phyloP scores from a whole-genome alignment of 2,888 invertebrate genomes.

The Hipparchia sbordonii region DNA sequence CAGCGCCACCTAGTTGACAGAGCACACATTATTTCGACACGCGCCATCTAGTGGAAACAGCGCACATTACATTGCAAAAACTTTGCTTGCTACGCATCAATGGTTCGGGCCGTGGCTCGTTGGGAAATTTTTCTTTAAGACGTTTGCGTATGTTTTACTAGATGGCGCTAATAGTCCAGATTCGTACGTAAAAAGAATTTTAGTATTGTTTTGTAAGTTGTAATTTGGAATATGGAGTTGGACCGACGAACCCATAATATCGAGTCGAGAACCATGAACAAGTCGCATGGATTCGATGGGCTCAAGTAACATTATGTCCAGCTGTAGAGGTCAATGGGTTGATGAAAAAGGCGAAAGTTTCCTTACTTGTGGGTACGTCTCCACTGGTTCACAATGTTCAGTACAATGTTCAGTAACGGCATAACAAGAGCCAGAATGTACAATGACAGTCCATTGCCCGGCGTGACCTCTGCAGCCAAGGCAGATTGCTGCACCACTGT shows the following conservation, averaged over 20 bases:
- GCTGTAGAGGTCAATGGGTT: too few species aligned
- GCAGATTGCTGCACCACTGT: conserved; percentile 47
- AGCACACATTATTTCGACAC: background rate
- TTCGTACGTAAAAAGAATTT: background rate
- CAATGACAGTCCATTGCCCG: conserved; percentile 49
- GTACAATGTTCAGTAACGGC: conserved; percentile 53
- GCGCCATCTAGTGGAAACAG: background rate
- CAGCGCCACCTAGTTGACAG: background rate
- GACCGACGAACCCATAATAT: too few species aligned
- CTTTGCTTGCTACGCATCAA: background rate
- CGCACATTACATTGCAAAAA: background rate
- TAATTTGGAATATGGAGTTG: too few species aligned
- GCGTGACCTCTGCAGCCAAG: conserved; percentile 36
- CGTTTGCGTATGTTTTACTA: background rate
- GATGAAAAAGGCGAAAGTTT: background rate
- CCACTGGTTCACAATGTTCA: conserved; percentile 44
- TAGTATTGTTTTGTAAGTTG: background rate
- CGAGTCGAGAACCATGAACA: background rate
- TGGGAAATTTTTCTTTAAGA: background rate
- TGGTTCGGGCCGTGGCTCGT: background rate
- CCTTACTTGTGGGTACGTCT: conserved; percentile 59
- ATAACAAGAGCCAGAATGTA: conserved; percentile 59
- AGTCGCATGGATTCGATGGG: too few species aligned
- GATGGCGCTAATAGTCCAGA: background rate
- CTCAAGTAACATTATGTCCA: too few species aligned